Evolutionary conservation across 2,888 invertebrate species (phyloP).

Genomic region (Tipula vernalis): DNA sequence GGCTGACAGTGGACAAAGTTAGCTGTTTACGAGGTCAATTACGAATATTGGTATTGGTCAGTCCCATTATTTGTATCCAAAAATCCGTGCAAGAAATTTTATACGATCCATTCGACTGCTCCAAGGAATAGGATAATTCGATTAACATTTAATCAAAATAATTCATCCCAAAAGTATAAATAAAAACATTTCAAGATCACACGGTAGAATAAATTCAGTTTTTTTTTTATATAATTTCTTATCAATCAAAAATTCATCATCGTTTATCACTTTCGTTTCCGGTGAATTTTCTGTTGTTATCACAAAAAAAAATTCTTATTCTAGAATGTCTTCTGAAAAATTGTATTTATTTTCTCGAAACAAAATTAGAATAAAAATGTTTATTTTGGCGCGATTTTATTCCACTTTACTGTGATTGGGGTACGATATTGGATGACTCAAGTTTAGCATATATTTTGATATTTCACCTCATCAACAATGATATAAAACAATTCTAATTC

Average conservation of each 20-base stretch:
- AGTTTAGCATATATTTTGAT: too few relatives aligned
- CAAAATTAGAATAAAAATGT: not conserved
- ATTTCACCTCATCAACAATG: too few relatives aligned
- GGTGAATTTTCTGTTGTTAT: not conserved
- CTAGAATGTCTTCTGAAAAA: not conserved
- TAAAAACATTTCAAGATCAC: not conserved
- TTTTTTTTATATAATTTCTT: not conserved
- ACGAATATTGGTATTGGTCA: not conserved
- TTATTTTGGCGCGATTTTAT: too few relatives aligned
- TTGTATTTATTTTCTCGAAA: not conserved
- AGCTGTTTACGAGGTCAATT: not conserved
- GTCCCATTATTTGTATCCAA: not conserved
- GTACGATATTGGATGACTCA: too few relatives aligned
- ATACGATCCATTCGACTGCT: not conserved
- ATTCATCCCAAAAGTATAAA: not conserved
- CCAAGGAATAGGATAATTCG: not conserved
- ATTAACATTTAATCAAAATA: not conserved
- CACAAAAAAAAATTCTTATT: not conserved
- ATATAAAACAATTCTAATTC: too few relatives aligned
- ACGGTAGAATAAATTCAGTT: not conserved
- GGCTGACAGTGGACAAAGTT: not conserved
- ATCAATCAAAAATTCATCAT: not conserved
- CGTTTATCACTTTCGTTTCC: not conserved
- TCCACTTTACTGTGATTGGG: too few relatives aligned
- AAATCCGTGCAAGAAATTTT: not conserved